Evolutionary conservation across 2,797 vertebrate species (phyloP), one percentile per base, ranked within the genome.

Genomic region (Cossypha dichroa): DNA sequence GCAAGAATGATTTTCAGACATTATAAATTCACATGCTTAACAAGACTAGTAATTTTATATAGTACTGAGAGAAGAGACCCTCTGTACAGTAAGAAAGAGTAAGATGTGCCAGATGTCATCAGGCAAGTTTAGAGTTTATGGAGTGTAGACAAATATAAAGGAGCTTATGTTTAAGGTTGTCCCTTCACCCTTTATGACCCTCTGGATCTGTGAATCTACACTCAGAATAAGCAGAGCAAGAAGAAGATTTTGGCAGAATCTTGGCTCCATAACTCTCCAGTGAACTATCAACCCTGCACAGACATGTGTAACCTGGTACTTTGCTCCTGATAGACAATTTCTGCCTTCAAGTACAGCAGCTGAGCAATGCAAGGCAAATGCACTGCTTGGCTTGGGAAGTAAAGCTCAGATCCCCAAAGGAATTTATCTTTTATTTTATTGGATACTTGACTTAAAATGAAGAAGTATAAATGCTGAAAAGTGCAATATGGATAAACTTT

Each of bases 101-200:
- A 85, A 82, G 70, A 54, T 79, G 38, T 85, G n/a, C 52, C 90
- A 93, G 69, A 86, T 81, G 40, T 84, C 90, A 86, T 85, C 25
- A 51, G 66, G 29, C 17, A 89, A 74, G 41, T 62, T 88, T 69
- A 52, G 28, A 84, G 43, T 84, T 89, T 93, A 92, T 67, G 63
- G 49, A 73, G n/a, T 56, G 31, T 70, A 93, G 64, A 91, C 31
- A 49, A 93, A 92, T 66, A 93, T 70, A 95, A 86, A 84, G 29
- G 33, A 93, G 59, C 48, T 88, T 93, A 73, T 91, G 48, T 95
- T 95, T 89, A 84, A 88, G 56, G 25, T n/a, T 85, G 21, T 89
- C 38, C 70, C 34, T 91, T 76, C 38, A 54, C 48, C 63, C 33
- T 92, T 88, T 29, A 25, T 85, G 41, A 77, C 45, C 41, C 85